Percentiles rank a stretch among this genome's conserved stretches.
phyloP scores from a whole-genome alignment of 2,113 vertebrate species.

The Chamaea fasciata region DNA sequence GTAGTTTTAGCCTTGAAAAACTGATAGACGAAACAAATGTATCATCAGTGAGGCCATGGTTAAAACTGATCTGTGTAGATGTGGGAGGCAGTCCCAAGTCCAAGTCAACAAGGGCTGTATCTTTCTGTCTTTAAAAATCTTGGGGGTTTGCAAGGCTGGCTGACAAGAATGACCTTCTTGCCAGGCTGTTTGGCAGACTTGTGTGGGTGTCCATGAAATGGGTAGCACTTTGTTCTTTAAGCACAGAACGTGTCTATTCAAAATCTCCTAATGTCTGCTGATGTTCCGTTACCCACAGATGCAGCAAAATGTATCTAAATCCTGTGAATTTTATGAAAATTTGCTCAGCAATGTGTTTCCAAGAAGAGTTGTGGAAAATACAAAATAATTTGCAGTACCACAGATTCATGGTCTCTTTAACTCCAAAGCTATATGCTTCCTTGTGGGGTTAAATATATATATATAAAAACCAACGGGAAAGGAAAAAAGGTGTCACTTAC shows the following conservation, averaged over 20 bases:
- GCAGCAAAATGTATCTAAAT: background rate
- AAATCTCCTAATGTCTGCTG: background rate
- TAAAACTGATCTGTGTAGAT: background rate
- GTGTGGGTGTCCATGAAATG: background rate
- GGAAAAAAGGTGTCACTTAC: background rate
- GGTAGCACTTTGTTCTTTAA: background rate
- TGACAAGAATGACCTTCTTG: background rate
- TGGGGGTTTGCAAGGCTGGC: background rate
- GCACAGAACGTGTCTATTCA: background rate
- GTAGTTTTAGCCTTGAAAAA: background rate
- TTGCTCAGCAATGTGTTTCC: background rate
- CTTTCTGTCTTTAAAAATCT: background rate
- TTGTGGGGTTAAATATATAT: background rate
- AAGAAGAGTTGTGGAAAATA: background rate
- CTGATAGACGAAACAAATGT: background rate
- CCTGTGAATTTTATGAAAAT: background rate
- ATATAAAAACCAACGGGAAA: background rate
- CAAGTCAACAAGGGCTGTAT: background rate
- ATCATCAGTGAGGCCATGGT: background rate
- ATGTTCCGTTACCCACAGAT: background rate
- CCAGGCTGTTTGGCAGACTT: background rate
- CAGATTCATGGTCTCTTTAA: background rate
- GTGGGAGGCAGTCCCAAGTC: background rate
- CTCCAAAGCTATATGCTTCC: background rate
- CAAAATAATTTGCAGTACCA: background rate